Evolutionary conservation across 2,888 invertebrate genomes (phyloP).

Genomic region (Elgonia sp.): DNA sequence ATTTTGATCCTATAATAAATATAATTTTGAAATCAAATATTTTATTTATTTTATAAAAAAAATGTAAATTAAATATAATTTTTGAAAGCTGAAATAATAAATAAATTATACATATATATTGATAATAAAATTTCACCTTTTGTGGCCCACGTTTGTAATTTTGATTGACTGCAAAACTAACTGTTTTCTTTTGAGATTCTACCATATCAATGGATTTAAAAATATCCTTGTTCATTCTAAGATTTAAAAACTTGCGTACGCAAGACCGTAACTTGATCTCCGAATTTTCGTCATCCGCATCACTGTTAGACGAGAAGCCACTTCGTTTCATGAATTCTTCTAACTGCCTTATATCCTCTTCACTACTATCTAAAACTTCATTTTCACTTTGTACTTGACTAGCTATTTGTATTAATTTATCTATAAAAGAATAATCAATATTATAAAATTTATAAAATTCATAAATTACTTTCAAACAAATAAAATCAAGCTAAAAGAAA

Average conservation of each 20-base stretch:
- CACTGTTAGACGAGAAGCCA: conserved; percentile 90
- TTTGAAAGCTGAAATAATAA: background rate
- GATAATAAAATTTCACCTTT: conserved; percentile 85
- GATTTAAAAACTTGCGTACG: conserved; percentile 91
- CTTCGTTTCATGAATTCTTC: conserved; percentile 92
- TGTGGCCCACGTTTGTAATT: conserved; percentile 88
- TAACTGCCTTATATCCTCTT: conserved; percentile 90
- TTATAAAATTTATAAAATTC: background rate
- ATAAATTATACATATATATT: background rate
- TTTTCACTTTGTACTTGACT: conserved; percentile 80
- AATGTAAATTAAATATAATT: too few species aligned
- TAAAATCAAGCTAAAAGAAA: too few species aligned
- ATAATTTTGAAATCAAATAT: too few species aligned
- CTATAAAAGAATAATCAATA: conserved; percentile 65
- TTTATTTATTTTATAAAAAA: too few species aligned
- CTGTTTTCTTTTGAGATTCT: conserved; percentile 90
- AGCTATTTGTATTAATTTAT: conserved; percentile 82
- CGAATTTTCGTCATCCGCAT: conserved; percentile 91
- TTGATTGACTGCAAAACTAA: conserved; percentile 90
- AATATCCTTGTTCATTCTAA: conserved; percentile 91
- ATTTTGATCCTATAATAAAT: conserved; percentile 73
- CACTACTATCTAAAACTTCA: conserved; percentile 86
- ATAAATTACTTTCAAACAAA: background rate
- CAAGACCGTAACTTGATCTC: conserved; percentile 91
- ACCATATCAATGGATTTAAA: conserved; percentile 89